These are phyloP conservation scores for Lethrus apterus DNA, from an alignment of 1,140 invertebrate species.

Conservation along the genomic window DNA sequence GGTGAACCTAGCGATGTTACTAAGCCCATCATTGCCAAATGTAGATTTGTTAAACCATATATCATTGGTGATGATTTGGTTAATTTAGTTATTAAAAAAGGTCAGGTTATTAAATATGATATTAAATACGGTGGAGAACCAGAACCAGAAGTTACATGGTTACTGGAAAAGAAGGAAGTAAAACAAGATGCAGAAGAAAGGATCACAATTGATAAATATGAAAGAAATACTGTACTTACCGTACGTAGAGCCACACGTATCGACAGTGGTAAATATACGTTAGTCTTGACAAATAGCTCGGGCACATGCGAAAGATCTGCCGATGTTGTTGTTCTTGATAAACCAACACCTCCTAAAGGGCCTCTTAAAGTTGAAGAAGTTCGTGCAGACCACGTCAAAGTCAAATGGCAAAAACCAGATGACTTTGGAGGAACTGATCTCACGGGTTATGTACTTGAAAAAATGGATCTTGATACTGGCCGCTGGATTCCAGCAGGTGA, in stretches of 20 bases:
- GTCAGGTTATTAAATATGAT: slow-evolving; percentile 85
- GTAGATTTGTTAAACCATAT: slow-evolving; percentile 89
- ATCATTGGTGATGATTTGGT: slow-evolving; percentile 81
- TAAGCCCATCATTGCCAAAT: slow-evolving; percentile 92
- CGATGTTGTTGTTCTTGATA: slow-evolving; percentile 87
- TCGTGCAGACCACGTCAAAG: slow-evolving; percentile 81
- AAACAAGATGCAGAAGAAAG: slow-evolving; percentile 57
- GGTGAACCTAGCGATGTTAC: slow-evolving; percentile 91
- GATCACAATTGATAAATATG: slow-evolving; percentile 83
- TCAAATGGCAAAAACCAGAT: slow-evolving; percentile 91
- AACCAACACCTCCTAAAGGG: slow-evolving; percentile 76
- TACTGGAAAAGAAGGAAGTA: slow-evolving; percentile 62
- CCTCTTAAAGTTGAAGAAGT: slow-evolving; percentile 83
- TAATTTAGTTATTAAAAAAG: slow-evolving; percentile 87
- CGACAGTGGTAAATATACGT: slow-evolving; percentile 87
- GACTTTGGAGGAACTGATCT: slow-evolving; percentile 91
- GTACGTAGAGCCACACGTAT: slow-evolving; percentile 75
- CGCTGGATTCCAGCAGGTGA: slow-evolving; percentile 88
- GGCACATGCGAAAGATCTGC: slow-evolving; percentile 74
- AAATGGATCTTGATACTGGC: slow-evolving; percentile 90
- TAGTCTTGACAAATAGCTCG: slow-evolving; percentile 75
- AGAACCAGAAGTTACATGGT: slow-evolving; percentile 84
- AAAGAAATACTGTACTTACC: slow-evolving; percentile 84
- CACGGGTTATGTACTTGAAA: slow-evolving; percentile 94
- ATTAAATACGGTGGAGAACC: slow-evolving; percentile 94